Percentiles rank a stretch among this genome's conserved stretches.
Conservation (phyloP, 2,888 invertebrate species). For the Papilio gigon region DNA sequence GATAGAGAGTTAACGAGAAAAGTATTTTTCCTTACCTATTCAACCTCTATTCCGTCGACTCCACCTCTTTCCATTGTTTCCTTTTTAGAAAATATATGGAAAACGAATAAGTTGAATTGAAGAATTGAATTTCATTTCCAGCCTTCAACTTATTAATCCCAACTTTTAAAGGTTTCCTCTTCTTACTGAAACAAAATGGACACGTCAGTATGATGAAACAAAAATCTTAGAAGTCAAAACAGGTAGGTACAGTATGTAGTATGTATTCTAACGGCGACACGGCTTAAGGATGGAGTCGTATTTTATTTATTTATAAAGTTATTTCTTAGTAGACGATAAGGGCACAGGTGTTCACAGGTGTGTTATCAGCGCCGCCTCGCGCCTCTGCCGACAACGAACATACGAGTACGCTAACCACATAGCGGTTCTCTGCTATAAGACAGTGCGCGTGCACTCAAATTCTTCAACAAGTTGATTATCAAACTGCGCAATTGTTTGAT, state of each 20-base stretch:
- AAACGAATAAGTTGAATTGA: too few relatives aligned
- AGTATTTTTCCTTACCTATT: too few relatives aligned
- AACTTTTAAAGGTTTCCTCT: too few relatives aligned
- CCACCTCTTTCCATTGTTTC: too few relatives aligned
- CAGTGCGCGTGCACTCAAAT: constrained; percentile 33
- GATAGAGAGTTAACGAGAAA: too few relatives aligned
- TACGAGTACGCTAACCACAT: constrained; percentile 50
- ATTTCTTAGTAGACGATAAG: constrained; percentile 43
- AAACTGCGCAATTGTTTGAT: constrained; percentile 29
- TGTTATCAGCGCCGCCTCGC: constrained; percentile 43
- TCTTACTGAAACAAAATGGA: background rate
- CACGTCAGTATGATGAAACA: background rate
- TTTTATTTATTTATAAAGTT: constrained; percentile 40
- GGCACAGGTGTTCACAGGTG: constrained; percentile 48
- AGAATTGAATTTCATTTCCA: too few relatives aligned
- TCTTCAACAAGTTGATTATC: background rate
- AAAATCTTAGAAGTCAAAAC: constrained; percentile 10
- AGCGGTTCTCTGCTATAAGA: background rate
- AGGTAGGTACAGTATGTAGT: background rate
- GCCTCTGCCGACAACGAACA: constrained; percentile 50
- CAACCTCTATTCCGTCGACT: too few relatives aligned
- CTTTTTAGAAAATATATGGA: too few relatives aligned
- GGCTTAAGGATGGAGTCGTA: constrained; percentile 33
- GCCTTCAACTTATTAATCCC: too few relatives aligned
- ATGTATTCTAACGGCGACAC: constrained; percentile 14